Conservation (phyloP, 2,797 vertebrate species). For the Limnodromus scolopaceus region DNA sequence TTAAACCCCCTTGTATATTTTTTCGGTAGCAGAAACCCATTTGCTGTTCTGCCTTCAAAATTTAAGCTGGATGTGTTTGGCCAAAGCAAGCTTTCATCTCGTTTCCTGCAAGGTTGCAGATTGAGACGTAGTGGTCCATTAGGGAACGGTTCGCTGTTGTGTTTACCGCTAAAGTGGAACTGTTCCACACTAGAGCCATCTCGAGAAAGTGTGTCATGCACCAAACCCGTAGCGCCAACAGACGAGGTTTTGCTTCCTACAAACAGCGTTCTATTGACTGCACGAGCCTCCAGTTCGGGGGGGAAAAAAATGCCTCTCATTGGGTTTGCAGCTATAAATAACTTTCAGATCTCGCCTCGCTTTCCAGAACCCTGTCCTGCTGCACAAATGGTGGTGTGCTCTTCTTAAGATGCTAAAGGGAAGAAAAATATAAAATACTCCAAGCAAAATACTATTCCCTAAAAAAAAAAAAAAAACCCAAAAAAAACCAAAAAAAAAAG, state of each 20-base stretch:
- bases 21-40: background rate
- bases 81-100: background rate
- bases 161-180: background rate
- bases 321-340: slow-evolving; percentile 15
- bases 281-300: background rate
- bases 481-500: too few relatives aligned
- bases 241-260: background rate
- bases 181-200: slow-evolving; percentile 1
- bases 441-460: background rate
- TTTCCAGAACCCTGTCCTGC: background rate
- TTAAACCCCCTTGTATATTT: background rate
- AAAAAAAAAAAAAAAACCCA: too few relatives aligned
- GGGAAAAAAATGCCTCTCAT: background rate
- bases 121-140: background rate
- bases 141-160: slow-evolving; percentile 12
- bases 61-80: background rate
- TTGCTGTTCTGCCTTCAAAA: background rate
- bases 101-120: background rate
- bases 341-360: background rate
- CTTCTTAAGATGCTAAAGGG: background rate
- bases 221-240: background rate
- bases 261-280: background rate
- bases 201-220: background rate
- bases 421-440: background rate
- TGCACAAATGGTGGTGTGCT: background rate